Evolutionary conservation across 2,888 invertebrate genomes (phyloP), one percentile per base, ranked within the genome.

Genomic region (Brachyptera risi): DNA sequence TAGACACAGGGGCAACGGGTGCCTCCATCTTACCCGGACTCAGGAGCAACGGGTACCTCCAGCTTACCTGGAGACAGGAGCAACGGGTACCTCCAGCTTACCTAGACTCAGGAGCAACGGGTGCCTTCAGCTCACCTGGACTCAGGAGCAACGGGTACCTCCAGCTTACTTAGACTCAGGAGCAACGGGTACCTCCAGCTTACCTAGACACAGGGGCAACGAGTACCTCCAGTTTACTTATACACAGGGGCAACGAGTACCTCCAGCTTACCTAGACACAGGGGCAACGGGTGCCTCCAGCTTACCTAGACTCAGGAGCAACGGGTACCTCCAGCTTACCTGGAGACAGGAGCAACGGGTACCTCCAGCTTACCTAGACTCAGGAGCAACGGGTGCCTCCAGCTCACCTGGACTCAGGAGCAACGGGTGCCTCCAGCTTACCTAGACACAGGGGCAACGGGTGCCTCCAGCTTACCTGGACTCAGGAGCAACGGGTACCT

Each of bases 171-270:
- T n/a, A n/a, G n/a, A n/a, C n/a, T n/a, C n/a, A n/a, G n/a, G n/a
- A n/a, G n/a, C n/a, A n/a, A n/a, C n/a, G n/a, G n/a, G n/a, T n/a
- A n/a, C n/a, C n/a, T n/a, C n/a, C n/a, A n/a, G n/a, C 78, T 74
- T 72, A 92, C 92, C 90, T 70, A 92, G 80, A 71, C 98, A 99
- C 75, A 87, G 87, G 0, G 98, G 98, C 62, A 94, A 75, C 0
- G 92, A 88, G 74, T 96, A 90, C 68, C 96, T 88, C 98, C 98
- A 99, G 67, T n/a, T n/a, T n/a, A n/a, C n/a, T n/a, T n/a, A n/a
- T n/a, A n/a, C n/a, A n/a, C n/a, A n/a, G n/a, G n/a, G n/a, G n/a
- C n/a, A n/a, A n/a, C n/a, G n/a, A n/a, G n/a, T n/a, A n/a, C n/a
- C n/a, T n/a, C n/a, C n/a, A n/a, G n/a, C 78, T 74, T 72, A 92